phyloP scores from a whole-genome alignment of 2,113 vertebrate genomes.

The Siphamia tubifer region DNA sequence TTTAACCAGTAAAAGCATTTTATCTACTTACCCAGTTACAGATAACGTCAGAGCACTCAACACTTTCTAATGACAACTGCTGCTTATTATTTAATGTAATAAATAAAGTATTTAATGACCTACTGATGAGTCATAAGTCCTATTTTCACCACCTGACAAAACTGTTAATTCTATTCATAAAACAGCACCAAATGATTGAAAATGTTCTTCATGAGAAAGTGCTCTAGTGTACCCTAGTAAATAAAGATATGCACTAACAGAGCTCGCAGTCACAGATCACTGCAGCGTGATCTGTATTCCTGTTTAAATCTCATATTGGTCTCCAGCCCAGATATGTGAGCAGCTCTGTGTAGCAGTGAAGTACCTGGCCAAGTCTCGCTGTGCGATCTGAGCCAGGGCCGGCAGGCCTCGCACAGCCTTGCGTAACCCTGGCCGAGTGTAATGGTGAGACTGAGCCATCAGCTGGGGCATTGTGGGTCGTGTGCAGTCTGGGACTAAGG shows the following conservation, averaged over 20 bases:
- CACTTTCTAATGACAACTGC: no score
- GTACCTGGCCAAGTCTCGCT: slow-evolving; percentile 12
- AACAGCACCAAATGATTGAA: no score
- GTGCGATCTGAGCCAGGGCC: slow-evolving; percentile 13
- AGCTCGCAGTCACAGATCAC: neutral
- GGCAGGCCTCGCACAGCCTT: neutral
- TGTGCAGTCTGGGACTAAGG: slow-evolving; percentile 33
- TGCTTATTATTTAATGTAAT: no score
- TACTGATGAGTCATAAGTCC: no score
- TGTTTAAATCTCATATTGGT: neutral
- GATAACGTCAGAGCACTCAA: no score
- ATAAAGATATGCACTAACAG: neutral
- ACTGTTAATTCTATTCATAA: no score
- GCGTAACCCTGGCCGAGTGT: slow-evolving; percentile 24
- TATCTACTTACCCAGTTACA: no score
- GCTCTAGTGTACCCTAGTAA: neutral
- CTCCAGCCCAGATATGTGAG: slow-evolving; percentile 1
- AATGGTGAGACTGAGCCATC: slow-evolving; percentile 30
- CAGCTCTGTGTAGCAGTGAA: neutral
- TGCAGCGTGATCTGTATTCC: neutral
- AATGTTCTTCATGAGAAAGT: neutral
- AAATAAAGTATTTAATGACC: no score
- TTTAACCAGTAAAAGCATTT: no score
- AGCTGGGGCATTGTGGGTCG: slow-evolving; percentile 36
- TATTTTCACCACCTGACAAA: no score